Evolutionary conservation across 2,797 vertebrate genomes (phyloP).

Genomic region (Poeciliopsis turneri): DNA sequence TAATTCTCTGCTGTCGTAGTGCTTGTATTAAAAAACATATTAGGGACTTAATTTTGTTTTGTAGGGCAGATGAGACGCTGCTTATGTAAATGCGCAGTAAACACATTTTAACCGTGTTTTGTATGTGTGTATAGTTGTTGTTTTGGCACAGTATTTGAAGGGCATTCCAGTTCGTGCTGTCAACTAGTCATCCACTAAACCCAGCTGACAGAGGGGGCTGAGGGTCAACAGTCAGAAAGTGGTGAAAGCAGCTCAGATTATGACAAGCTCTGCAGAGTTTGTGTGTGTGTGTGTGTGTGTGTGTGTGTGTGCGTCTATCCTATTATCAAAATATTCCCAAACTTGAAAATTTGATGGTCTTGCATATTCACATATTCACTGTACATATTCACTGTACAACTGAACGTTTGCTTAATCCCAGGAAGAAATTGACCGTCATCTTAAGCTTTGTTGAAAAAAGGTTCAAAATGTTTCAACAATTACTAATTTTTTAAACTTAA

Average conservation of each 20-base stretch:
- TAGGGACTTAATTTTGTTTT: no score
- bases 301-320: background rate
- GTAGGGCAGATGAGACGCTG: no score
- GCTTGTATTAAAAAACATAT: background rate
- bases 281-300: background rate
- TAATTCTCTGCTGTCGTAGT: background rate
- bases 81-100: background rate
- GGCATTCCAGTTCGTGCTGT: constrained; percentile 46
- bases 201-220: constrained; percentile 34
- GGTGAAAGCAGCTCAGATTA: constrained; percentile 21
- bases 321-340: background rate
- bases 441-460: background rate
- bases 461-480: background rate
- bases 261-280: constrained; percentile 11
- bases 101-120: constrained; percentile 1
- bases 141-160: constrained; percentile 42
- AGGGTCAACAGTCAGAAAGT: constrained; percentile 35
- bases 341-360: background rate
- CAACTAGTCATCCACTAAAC: constrained; percentile 52
- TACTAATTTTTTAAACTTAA: background rate
- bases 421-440: background rate
- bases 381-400: background rate
- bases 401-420: background rate
- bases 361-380: background rate
- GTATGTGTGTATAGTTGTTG: constrained; percentile 16